Evolutionary conservation across 2,113 vertebrate genomes (phyloP).

Genomic region (Nannobrachium achirus): DNA sequence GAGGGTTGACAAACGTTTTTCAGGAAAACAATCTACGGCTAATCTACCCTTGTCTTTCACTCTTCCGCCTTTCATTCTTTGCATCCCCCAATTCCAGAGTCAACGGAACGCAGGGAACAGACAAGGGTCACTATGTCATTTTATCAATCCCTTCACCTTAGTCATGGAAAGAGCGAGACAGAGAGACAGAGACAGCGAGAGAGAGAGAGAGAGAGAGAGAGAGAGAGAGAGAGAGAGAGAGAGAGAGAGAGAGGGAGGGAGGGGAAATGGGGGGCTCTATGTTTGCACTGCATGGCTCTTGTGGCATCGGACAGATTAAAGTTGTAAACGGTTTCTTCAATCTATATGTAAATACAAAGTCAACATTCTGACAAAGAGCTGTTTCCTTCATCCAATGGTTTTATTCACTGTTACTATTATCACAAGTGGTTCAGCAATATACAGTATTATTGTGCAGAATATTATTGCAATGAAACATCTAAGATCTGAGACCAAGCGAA

Average conservation of each 20-base stretch:
- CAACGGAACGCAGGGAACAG: slow-evolving; percentile 29
- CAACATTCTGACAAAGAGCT: neutral
- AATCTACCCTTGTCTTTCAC: slow-evolving; percentile 5
- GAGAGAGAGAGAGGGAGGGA: no score
- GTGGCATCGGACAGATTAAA: slow-evolving; percentile 27
- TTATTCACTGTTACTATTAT: neutral
- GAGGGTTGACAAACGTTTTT: slow-evolving; percentile 11
- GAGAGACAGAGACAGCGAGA: no score
- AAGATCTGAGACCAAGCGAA: neutral
- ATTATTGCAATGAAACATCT: neutral
- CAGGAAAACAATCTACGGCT: slow-evolving; percentile 29
- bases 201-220: no score
- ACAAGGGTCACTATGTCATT: slow-evolving; percentile 36
- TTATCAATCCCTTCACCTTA: slow-evolving; percentile 38
- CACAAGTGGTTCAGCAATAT: neutral
- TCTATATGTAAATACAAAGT: neutral
- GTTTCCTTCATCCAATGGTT: neutral
- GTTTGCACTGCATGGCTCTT: slow-evolving; percentile 36
- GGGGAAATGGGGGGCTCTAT: no score
- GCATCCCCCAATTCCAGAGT: neutral
- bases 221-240: no score
- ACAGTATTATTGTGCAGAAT: neutral
- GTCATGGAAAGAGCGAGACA: slow-evolving; percentile 12
- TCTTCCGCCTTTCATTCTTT: slow-evolving; percentile 39
- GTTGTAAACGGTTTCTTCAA: slow-evolving; percentile 29